Evolutionary conservation across 1,140 invertebrate species (phyloP), one percentile per base, ranked within the genome.

Genomic region (Nasonia vitripennis): DNA sequence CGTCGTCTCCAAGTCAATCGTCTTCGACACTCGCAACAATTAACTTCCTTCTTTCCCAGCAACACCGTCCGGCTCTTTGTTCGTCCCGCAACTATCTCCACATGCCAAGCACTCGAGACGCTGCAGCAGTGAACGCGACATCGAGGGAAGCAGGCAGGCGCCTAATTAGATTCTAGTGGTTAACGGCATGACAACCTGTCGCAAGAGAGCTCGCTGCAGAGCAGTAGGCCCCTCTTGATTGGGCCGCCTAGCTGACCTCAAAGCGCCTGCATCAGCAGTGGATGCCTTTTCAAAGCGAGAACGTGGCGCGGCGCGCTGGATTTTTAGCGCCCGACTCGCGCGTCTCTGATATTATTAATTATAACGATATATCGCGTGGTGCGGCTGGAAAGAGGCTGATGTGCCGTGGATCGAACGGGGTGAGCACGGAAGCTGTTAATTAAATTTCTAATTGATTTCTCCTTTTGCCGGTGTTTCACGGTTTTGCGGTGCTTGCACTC

Each of bases 161-260:
- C 81, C 85, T 89, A 89, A 89, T 89, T 89, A 89, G 87, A 89
- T 89, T 87, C 70, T 68, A 62, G 48, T 71, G 80, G 85, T 88
- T 87, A 87, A 87, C 85, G 48, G 82, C 62, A 78, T 86, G 86
- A 86, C 85, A 84, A 89, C 51, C 84, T 81, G 83, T 85, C 78
- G 81, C 81, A 73, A 85, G 87, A 82, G 77, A 62, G 55, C 51
- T 45, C 74, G 55, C n/a, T 4, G 34, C 27, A 23, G 37, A 70
- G 73, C 62, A 20, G 67, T 31, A n/a, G 55, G 55, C 70, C 20
- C 41, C 31, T 37, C 45, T 23, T 73, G 45, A 81, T 81, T 81
- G 41, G 23, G 68, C 41, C 37, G 27, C 27, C 73, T 14, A 9
- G 51, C 71, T 83, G 73, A 74, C 81, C 80, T 81, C 80, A 81